Conservation (phyloP, 1,140 invertebrate genomes). For the Triops cancriformis region DNA sequence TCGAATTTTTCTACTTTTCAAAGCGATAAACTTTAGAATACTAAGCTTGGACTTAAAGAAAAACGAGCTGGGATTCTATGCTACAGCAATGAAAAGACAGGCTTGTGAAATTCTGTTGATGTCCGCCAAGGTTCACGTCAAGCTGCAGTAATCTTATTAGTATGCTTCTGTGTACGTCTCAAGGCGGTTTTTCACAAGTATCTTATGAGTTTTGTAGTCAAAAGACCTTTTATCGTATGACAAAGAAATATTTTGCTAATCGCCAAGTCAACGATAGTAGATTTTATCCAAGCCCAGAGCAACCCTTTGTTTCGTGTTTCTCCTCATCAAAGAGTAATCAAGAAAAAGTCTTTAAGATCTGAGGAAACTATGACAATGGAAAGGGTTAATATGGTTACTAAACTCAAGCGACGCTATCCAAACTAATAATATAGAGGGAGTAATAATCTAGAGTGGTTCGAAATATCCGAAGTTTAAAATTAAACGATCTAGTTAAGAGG, state of each 20-base stretch:
- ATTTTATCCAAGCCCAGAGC: not conserved
- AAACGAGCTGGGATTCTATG: not conserved
- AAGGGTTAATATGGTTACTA: not conserved
- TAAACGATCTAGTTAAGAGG: too few relatives aligned
- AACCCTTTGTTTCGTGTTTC: not conserved
- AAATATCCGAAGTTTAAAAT: too few relatives aligned
- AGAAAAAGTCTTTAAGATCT: not conserved
- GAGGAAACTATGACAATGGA: not conserved
- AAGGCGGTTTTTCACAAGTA: not conserved
- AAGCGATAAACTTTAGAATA: too few relatives aligned
- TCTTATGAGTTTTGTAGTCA: not conserved
- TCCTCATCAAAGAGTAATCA: not conserved
- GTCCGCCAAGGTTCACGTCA: not conserved
- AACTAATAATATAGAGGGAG: not conserved
- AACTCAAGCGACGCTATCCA: not conserved
- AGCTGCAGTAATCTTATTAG: not conserved
- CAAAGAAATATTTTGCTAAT: not conserved
- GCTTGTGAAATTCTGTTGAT: not conserved
- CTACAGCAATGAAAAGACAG: not conserved
- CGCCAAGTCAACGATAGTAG: not conserved
- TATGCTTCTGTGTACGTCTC: not conserved
- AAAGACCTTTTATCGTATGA: not conserved
- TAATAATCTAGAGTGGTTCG: too few relatives aligned
- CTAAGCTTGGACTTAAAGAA: too few relatives aligned
- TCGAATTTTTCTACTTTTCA: not conserved